Conservation (phyloP, 2,888 invertebrate species). For the Drosophila ustulata region DNA sequence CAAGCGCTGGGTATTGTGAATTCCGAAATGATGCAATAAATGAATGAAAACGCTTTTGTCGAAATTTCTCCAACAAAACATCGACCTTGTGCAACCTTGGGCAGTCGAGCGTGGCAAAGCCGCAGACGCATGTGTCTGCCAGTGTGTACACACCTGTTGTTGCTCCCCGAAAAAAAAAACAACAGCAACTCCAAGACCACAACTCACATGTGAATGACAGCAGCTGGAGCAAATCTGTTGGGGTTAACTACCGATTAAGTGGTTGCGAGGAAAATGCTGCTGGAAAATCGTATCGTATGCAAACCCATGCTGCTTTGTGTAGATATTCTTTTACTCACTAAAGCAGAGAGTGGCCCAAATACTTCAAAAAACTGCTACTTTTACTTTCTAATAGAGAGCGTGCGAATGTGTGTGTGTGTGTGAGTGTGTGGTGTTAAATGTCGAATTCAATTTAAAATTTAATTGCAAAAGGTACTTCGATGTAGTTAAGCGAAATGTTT, state of each 20-base stretch:
- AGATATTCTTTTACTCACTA: not conserved
- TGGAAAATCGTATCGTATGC: slow-evolving; percentile 18
- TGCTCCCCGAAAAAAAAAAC: slow-evolving; percentile 15
- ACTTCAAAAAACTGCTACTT: slow-evolving; percentile 5
- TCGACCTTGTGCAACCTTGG: slow-evolving; percentile 50
- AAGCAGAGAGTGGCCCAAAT: not conserved
- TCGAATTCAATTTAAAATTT: slow-evolving; percentile 16
- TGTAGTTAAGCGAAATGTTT: not conserved
- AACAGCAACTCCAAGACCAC: slow-evolving; percentile 51
- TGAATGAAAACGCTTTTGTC: not conserved
- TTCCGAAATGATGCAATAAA: too few species aligned
- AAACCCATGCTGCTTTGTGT: not conserved
- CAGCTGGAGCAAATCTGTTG: slow-evolving; percentile 40
- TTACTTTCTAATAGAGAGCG: slow-evolving; percentile 9
- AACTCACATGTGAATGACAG: slow-evolving; percentile 63
- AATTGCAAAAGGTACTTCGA: slow-evolving; percentile 6
- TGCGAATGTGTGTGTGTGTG: not conserved
- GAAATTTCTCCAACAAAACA: slow-evolving; percentile 29
- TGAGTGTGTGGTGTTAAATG: slow-evolving; percentile 2
- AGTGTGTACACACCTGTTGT: slow-evolving; percentile 18
- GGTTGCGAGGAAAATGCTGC: slow-evolving; percentile 40
- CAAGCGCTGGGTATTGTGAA: slow-evolving; percentile 38
- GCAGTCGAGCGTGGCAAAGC: slow-evolving; percentile 37
- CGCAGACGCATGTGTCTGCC: slow-evolving; percentile 10
- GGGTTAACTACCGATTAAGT: slow-evolving; percentile 67